Evolutionary conservation across 1,140 invertebrate genomes (phyloP), one percentile per base, ranked within the genome.

Genomic region (Reticulitermes speratus): DNA sequence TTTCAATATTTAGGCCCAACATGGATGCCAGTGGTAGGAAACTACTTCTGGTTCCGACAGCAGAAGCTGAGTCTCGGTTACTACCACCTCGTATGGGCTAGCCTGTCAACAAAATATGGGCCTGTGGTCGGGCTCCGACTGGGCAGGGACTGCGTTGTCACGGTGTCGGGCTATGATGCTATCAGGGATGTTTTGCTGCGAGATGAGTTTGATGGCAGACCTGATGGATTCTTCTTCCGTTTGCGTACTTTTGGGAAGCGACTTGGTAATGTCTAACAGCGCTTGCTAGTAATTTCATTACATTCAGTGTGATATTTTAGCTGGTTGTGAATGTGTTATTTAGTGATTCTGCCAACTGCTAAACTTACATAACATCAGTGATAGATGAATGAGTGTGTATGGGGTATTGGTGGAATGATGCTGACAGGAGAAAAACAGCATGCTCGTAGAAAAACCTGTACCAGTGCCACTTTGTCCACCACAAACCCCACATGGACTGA

Each of bases 151-250:
- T 89, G 92, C 19, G 89, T 95, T 0, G 92, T 96, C 3, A 92
- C 95, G 0, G 94, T 95, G 2, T 93, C 92, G 48, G 94, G 94
- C 0, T 92, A 92, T 85, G 92, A 93, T 25, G 87, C 93, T 44
- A 90, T 95, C 3, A 91, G 92, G 16, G 91, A 94, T 87, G 92
- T 96, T 21, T 92, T 96, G 45, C 90, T 90, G 0, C 90, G 92
- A 23, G 94, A 95, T 59, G 94, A 94, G 9, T 97, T 94, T 88
- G 94, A 95, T 87, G 95, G 94, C 0, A 90, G 96, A 86, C 96
- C 96, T 0, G 93, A 96, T 89, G 95, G 93, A 86, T 96, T 95
- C 88, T 96, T 96, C 87, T 91, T 94, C 65, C 91, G 93, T 59
- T 89, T 96, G 19, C 90, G 96, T 82, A 95, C 95, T 69, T 93